Evolutionary conservation across 2,113 vertebrate genomes (phyloP), one percentile per base, ranked within the genome.

Genomic region (Callospermophilus lateralis): DNA sequence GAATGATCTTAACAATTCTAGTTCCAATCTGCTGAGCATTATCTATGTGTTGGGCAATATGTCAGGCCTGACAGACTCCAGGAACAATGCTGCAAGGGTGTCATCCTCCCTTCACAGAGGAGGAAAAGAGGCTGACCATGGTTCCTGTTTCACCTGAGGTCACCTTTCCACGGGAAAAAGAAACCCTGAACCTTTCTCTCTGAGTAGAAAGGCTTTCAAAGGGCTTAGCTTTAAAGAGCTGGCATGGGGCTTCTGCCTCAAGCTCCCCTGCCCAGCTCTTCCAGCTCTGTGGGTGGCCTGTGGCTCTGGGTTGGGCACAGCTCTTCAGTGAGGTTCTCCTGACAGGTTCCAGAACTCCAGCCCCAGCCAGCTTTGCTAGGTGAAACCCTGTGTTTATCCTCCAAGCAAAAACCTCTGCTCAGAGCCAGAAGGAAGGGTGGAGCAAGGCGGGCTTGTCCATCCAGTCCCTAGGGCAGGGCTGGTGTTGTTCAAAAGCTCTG

Each of bases 31-130:
- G 6, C 0, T 3, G 17, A 80, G 34, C 68, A 8, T 30, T 8
- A 1, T 6, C 24, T 22, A 1, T 9, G 19, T 2, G 26, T 65
- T 42, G 8, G 37, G 8, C 73, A 48, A 26, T 4, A 8, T 0
- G 11, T 26, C 7, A 67, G 53, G 37, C 1, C n/a, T 42, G 24
- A 16, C 4, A 12, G 28, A 24, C 39, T 28, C 37, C 7, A 0
- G 22, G 39, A 65, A 39, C 9, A 45, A 65, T 0, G 39, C 51
- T 22, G 28, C 13, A 4, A 45, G 17, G 28, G 11, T 2, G 39
- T 83, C 10, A 67, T 22, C 48, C 32, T 6, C 37, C 2, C 4
- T 26, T 20, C 8, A 7, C 51, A 80, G 70, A 65, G 22, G 6
- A 67, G 22, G 6, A 61, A 48, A 73, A 17, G 1, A 48, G 28